Evolutionary conservation across 2,797 vertebrate genomes (phyloP).

Genomic region (Lagocephalus sceleratus): DNA sequence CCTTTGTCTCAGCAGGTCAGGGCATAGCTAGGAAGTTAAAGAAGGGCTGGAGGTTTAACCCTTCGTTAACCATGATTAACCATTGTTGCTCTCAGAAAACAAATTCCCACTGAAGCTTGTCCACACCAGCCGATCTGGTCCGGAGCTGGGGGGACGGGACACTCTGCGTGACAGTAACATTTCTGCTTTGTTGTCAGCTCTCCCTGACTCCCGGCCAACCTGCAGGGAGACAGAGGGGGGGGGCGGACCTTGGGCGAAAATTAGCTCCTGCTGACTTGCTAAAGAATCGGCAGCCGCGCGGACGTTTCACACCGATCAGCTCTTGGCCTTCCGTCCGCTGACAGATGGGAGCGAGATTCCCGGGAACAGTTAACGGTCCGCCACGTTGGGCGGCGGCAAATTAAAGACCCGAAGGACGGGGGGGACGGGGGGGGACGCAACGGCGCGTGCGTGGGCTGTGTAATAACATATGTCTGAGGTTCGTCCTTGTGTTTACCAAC

Average conservation of each 20-base stretch:
- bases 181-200: too few species aligned
- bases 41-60: too few species aligned
- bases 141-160: too few species aligned
- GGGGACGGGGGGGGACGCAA: constrained; percentile 21
- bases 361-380: constrained; percentile 45
- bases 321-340: constrained; percentile 39
- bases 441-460: constrained; percentile 10
- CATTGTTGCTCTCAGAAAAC: too few species aligned
- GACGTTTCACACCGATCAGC: constrained; percentile 60
- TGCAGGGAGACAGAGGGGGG: constrained; percentile 1
- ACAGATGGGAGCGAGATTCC: constrained; percentile 57
- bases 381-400: constrained; percentile 51
- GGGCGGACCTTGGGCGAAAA: constrained; percentile 34
- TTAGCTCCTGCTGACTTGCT: constrained; percentile 52
- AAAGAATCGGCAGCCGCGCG: constrained; percentile 22
- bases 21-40: too few species aligned
- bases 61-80: too few species aligned
- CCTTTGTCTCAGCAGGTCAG: too few species aligned
- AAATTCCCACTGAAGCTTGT: too few species aligned
- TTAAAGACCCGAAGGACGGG: constrained; percentile 48
- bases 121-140: too few species aligned
- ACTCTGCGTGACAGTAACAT: too few species aligned
- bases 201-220: constrained; percentile 16
- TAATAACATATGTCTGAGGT: constrained; percentile 30
- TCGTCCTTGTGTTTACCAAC: constrained; percentile 32